Evolutionary conservation across 2,888 invertebrate species (phyloP), one percentile per base, ranked within the genome.

Genomic region (Microctonus aethiopoides): DNA sequence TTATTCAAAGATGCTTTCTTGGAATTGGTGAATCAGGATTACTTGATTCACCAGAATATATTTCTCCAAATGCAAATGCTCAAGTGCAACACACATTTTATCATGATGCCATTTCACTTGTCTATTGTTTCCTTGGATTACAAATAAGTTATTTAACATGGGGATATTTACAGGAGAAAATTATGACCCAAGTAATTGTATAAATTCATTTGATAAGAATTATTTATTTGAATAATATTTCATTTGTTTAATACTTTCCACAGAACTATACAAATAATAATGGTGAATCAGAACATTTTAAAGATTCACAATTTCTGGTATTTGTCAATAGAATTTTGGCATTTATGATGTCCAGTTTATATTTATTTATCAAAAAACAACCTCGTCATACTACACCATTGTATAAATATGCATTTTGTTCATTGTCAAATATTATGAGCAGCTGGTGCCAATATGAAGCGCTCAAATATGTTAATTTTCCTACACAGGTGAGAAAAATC

Each of bases 381-480:
- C 90, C 92, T 0, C 88, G 92, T 16, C 93, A 95, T 80, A 91
- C 91, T 26, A 94, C 95, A 66, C 98, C 99, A 0, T 89, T 98
- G 11, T 98, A 96, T 87, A 95, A 97, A 88, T 99, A 98, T 87
- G 94, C 95, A 0, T 99, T 93, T 88, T 97, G 98, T 83, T 96
- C 98, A 3, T 92, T 99, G 81, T 97, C 98, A 16, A 99, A 99
- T 87, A 95, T 99, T 75, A 91, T 99, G 91, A 98, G 98, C 85
- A 97, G 98, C 60, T 99, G 99, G 99, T 99, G 97, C 87, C 99
- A 99, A 87, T 99, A 99, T 86, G 99, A 99, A 88, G 99, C 99
- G 24, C 89, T 99, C 57, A 99, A 99, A 87, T 99, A 94, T 87
- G 97, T 99, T 81, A 97, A 95, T 83, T 99, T 99, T 86, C 99